phyloP scores from a whole-genome alignment of 1,140 invertebrate species.

The Heliothis subflexa region DNA sequence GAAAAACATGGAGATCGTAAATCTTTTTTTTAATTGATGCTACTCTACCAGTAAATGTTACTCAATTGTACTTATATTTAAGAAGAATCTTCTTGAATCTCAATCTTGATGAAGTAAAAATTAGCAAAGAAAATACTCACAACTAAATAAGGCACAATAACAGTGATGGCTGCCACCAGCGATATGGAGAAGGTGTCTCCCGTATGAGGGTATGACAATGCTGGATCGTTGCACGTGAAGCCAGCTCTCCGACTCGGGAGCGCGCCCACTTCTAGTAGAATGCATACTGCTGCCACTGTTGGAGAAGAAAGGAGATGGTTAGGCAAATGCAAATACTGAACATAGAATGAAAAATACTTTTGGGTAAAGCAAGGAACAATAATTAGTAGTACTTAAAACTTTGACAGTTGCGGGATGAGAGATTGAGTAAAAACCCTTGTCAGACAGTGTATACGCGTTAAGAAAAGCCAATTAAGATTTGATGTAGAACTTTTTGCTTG shows the following conservation, averaged over 20 bases:
- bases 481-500: too few species aligned
- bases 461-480: too few species aligned
- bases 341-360: neutral
- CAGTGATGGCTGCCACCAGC: slow-evolving; percentile 73
- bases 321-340: neutral
- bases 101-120: too few species aligned
- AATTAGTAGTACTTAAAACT: too few species aligned
- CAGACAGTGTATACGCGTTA: too few species aligned
- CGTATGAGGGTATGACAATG: slow-evolving; percentile 72
- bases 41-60: too few species aligned
- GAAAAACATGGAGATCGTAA: too few species aligned
- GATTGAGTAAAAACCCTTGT: too few species aligned
- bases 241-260: slow-evolving; percentile 76
- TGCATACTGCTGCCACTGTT: slow-evolving; percentile 78
- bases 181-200: slow-evolving; percentile 79
- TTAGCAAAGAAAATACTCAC: slow-evolving; percentile 61
- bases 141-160: slow-evolving; percentile 75
- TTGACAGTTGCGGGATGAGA: too few species aligned
- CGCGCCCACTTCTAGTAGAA: slow-evolving; percentile 78
- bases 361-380: neutral
- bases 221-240: slow-evolving; percentile 78
- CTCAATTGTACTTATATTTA: too few species aligned
- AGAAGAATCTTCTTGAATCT: too few species aligned
- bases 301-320: slow-evolving; percentile 16
- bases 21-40: too few species aligned